A percentile compares a stretch with the other conserved stretches of the same genome.
Conservation (phyloP, 2,113 vertebrate genomes). For the Bujurquina vittata region DNA sequence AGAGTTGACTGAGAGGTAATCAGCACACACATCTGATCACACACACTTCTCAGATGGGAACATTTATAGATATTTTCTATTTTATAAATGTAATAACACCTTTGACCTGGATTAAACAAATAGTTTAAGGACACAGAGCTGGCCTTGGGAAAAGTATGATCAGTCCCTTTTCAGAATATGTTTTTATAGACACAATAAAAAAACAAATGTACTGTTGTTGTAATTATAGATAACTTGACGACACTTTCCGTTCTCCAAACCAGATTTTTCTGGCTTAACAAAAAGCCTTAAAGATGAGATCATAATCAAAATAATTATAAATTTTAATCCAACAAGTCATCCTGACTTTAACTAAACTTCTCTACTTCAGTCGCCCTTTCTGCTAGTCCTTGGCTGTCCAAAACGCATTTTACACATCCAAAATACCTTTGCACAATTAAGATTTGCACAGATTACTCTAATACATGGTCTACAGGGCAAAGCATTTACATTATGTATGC, state of each 20-base stretch:
- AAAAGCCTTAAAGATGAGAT: background rate
- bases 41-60: background rate
- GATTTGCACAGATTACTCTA: background rate
- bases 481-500: background rate
- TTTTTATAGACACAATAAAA: background rate
- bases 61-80: background rate
- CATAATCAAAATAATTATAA: background rate
- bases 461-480: background rate
- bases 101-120: too few species aligned
- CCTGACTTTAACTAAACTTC: background rate
- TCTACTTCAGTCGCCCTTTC: background rate
- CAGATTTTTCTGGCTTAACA: background rate
- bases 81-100: too few species aligned
- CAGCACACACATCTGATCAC: background rate
- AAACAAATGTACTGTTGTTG: background rate
- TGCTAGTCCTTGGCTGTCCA: background rate
- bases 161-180: too few species aligned
- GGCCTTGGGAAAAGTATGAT: too few species aligned
- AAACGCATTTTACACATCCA: background rate
- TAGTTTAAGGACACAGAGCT: too few species aligned
- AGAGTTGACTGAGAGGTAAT: background rate
- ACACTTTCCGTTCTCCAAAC: background rate
- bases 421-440: background rate
- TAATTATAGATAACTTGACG: background rate
- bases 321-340: background rate